Base-by-base conservation (phyloP, 2,113 vertebrate genomes). In the Craseonycteris thonglongyai region DNA sequence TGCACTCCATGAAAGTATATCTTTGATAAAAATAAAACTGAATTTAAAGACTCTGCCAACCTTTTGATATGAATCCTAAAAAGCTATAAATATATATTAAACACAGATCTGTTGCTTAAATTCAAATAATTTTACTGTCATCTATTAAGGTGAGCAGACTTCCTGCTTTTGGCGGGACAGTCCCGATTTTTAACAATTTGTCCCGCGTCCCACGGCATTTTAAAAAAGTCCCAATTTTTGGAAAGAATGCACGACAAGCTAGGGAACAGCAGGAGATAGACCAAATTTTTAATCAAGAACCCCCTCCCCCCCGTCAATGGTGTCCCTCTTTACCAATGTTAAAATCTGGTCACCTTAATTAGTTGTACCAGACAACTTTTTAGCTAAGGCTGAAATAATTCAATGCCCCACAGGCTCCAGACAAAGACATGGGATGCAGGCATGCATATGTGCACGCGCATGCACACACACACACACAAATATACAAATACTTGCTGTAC, bases 21-120 rank as follows among this genome's bases (percentile, higher is more conserved):
- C 30, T 87, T 93, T 83, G 85, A 85, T 49, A 58, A 90, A 89
- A 94, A 49, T 72, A 66, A 90, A 79, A 84, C 13, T 26, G 65
- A 74, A 74, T 63, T 58, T 54, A 92, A 84, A 65, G 10, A 90
- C 26, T 35, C 72, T 9, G 26, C 16, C 40, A 58, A 45, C n/a
- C 40, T 81, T 92, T 47, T 82, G n/a, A 69, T 5, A 76, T 14
- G 2, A 80, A 75, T 81, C 30, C 21, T 87, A 22, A 49, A 90
- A 54, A n/a, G 11, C 30, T 76, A 49, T 6, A 66, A 86, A 47
- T n/a, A 54, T 56, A 78, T 72, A 69, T 51, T 76, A 81, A 94
- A 61, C 33, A 47, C 21, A 83, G 30, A 8, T 65, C 56, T 75
- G 24, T 40, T 71, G 21, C 42, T 22, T 80, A 84, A 83, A 71